Evolutionary conservation across 2,113 vertebrate genomes (phyloP).

Genomic region (Python bivittatus): DNA sequence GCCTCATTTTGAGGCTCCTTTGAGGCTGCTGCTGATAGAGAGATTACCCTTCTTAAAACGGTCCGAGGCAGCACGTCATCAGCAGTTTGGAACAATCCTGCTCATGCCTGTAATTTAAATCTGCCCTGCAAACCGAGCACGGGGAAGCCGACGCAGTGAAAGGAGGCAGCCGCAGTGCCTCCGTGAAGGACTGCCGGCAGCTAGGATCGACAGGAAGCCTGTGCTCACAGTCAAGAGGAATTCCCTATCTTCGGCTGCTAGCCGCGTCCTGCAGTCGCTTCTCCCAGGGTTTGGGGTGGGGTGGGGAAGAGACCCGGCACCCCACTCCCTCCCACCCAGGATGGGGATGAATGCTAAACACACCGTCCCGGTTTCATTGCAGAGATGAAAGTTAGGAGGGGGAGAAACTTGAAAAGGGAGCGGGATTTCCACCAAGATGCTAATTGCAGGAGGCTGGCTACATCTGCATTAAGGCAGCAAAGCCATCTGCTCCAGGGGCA

Average conservation of each 20-base stretch:
- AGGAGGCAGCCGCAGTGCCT: not conserved
- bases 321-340: slow-evolving; percentile 37
- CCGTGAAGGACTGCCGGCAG: not conserved
- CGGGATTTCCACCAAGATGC: slow-evolving; percentile 46
- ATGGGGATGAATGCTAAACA: slow-evolving; percentile 56
- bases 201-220: slow-evolving; percentile 51
- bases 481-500: not conserved
- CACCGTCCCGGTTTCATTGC: not conserved
- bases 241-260: slow-evolving; percentile 64
- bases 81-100: not conserved
- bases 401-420: not conserved
- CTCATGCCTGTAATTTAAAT: slow-evolving; percentile 57
- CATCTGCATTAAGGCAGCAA: not conserved
- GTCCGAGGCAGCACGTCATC: slow-evolving; percentile 22
- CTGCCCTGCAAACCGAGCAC: not conserved
- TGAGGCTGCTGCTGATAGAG: not conserved
- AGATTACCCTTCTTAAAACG: slow-evolving; percentile 24
- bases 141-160: slow-evolving; percentile 12
- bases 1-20: not conserved
- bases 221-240: slow-evolving; percentile 56
- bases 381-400: not conserved
- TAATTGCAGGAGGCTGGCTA: slow-evolving; percentile 1
- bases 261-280: slow-evolving; percentile 56
- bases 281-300: slow-evolving; percentile 40
- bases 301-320: slow-evolving; percentile 33